These are phyloP conservation scores for Empidonax alnorum DNA, from an alignment of 2,113 vertebrate species.

Conservation along the genomic window DNA sequence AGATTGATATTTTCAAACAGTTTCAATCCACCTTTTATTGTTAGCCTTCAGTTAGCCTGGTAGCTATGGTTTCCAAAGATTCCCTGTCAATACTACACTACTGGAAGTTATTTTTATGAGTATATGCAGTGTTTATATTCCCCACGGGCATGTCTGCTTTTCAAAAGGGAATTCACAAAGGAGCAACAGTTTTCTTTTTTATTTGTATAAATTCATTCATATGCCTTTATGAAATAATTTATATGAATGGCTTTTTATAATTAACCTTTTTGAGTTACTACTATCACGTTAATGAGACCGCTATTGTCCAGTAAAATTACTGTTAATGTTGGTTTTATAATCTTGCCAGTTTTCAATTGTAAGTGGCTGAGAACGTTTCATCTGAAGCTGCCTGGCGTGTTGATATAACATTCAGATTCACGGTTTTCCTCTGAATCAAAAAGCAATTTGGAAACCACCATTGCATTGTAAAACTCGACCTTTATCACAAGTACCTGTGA, in stretches of 20 bases:
- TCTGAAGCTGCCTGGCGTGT: not conserved
- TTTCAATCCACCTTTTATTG: not conserved
- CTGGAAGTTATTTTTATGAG: not conserved
- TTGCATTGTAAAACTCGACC: not conserved
- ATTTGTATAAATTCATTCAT: not conserved
- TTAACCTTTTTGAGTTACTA: not conserved
- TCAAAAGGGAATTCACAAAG: not conserved
- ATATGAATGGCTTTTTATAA: not conserved
- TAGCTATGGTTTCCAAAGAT: conserved; percentile 13
- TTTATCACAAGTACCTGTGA: not conserved
- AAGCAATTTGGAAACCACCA: not conserved
- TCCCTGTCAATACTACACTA: not conserved
- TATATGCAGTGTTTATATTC: not conserved
- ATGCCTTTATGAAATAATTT: not conserved
- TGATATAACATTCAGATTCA: not conserved
- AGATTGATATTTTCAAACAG: not conserved
- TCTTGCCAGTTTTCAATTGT: not conserved
- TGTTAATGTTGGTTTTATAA: not conserved
- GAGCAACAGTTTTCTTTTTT: not conserved
- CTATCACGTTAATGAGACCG: not conserved
- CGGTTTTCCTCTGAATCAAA: not conserved
- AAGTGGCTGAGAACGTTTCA: not conserved
- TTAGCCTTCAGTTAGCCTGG: not conserved
- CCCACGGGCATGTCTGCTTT: not conserved
- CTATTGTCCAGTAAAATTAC: not conserved